Base-by-base conservation (phyloP, 2,888 invertebrate genomes). In the Apantesis nais region DNA sequence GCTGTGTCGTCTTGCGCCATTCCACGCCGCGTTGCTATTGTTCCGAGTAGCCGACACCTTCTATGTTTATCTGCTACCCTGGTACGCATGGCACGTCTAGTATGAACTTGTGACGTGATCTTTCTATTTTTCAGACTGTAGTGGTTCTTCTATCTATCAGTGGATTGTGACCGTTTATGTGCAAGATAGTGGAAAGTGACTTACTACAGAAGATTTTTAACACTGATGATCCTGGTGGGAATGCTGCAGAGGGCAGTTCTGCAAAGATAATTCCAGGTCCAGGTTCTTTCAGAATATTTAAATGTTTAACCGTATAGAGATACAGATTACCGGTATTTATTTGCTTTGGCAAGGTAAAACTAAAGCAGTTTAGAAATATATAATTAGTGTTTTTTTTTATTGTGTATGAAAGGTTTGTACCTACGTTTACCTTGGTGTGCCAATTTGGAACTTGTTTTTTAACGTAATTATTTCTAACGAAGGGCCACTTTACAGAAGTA, bases 131-230 rank as follows among this genome's bases (percentile, higher is more conserved):
- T 88, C 87, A 90, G 86, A 85, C 83, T 83, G n/a, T 52, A 85
- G 86, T 86, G 78, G 61, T 72, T 73, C 77, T 41, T 31, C 37
- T 77, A 78, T 80, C 76, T 86, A 82, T 83, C 84, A 85, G 91
- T 92, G 92, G 88, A 90, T 92, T 90, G 92, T 93, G 91, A 89
- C 88, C 88, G 88, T 91, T 89, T 89, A 86, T 89, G 92, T 92
- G 92, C 84, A 82, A 80, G 84, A 86, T 85, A 89, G 93, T 93
- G 92, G 84, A 85, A 83, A 88, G 93, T 92, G 93, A 90, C 87
- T 90, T 86, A 80, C 79, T 75, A 83, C 73, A 74, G 76, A 87
- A 91, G 90, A 91, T 92, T 92, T 86, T 92, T 88, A 76, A 84
- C 84, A 84, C 82, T 71, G 80, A 88, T 92, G 92, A 93, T 90